Conservation (phyloP, 2,113 vertebrate species). For the Paratilapia polleni region DNA sequence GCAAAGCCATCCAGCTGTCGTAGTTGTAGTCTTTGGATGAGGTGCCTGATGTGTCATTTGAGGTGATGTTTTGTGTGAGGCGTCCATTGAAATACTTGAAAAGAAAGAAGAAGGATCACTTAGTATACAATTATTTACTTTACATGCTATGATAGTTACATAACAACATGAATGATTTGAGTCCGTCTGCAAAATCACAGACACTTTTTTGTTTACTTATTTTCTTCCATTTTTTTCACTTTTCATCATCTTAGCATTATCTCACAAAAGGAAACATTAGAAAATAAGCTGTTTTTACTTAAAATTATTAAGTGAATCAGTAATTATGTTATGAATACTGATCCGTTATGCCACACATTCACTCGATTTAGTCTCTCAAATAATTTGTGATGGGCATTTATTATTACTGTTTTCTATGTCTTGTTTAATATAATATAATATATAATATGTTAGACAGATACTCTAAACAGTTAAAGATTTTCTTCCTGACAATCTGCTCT, state of each 20-base stretch:
- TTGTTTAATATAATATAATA: too few species aligned
- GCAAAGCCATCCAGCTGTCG: constrained; percentile 88
- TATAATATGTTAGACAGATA: too few species aligned
- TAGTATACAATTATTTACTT: background rate
- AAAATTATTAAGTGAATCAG: too few species aligned
- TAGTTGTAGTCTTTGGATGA: constrained; percentile 79
- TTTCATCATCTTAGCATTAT: background rate
- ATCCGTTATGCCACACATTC: too few species aligned
- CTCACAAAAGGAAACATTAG: background rate
- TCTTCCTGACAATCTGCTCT: rapidly evolving
- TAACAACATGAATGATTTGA: background rate
- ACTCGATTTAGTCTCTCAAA: too few species aligned
- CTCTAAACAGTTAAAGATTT: background rate
- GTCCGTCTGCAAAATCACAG: background rate
- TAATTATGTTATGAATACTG: too few species aligned
- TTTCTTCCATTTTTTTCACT: too few species aligned
- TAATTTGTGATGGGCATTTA: too few species aligned
- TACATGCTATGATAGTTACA: background rate
- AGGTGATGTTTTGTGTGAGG: background rate
- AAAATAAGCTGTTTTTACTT: background rate
- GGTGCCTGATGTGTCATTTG: background rate
- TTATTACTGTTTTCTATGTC: too few species aligned
- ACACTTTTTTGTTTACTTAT: background rate
- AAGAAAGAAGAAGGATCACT: background rate
- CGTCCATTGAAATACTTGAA: constrained; percentile 61